Base-by-base conservation (phyloP, 2,113 vertebrate species). In the Arvicanthis niloticus region DNA sequence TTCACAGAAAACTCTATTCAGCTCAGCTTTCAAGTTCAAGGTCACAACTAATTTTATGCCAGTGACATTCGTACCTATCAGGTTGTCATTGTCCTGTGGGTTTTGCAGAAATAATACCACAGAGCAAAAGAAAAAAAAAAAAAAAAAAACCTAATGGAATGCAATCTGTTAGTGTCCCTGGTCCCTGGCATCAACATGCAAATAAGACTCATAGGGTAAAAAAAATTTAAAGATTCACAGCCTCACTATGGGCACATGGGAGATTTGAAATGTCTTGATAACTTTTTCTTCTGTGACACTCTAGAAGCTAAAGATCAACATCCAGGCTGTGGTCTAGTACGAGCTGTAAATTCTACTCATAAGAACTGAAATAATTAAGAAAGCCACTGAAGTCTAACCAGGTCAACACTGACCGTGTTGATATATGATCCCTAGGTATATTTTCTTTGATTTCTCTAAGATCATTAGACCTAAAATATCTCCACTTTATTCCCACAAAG, bases 101-200 rank as follows among this genome's bases (percentile, higher is more conserved):
- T 91, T 68, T 67, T 92, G 37, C 24, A 93, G 81, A 26, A 95
- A 91, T 34, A 97, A 97, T 34, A 40, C 56, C 40, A 10, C 37
- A 31, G 72, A 96, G 84, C 45, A 96, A 88, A 11, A n/a, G 97
- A 97, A 62, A 68, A 96, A n/a, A n/a, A n/a, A n/a, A n/a, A n/a
- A n/a, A n/a, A n/a, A 88, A n/a, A n/a, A n/a, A n/a, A n/a, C n/a
- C 80, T 87, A 89, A 86, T 93, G 6, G 77, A 95, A 95, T 93
- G 62, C 7, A 93, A 93, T 80, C 89, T 73, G 31, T n/a, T 42
- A 87, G 75, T 0, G 3, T 56, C 37, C 22, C 19, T 62, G 68
- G 3, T 56, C 37, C 22, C 19, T 62, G 68, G 34, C 60, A 96
- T 77, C 26, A 91, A 8, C 62, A 31, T 53, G 42, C 37, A 89